Evolutionary conservation across 2,888 invertebrate species (phyloP).

Genomic region (Augochlorella aurata): DNA sequence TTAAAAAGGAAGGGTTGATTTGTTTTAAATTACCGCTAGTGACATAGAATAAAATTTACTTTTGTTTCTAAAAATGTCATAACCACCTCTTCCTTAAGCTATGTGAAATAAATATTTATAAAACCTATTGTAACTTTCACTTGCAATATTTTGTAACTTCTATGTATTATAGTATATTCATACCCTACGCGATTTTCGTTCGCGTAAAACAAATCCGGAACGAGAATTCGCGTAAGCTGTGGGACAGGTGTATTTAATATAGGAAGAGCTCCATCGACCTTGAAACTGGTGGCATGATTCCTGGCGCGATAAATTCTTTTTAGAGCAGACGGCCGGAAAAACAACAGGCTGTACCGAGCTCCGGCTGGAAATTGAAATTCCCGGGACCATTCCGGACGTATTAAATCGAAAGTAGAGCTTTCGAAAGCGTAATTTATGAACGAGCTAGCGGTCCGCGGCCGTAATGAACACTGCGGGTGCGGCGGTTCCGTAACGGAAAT

Average conservation of each 20-base stretch:
- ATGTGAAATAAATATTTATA: too few relatives aligned
- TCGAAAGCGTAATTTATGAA: not conserved
- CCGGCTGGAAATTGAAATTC: not conserved
- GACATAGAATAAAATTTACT: too few relatives aligned
- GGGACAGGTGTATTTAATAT: too few relatives aligned
- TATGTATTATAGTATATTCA: too few relatives aligned
- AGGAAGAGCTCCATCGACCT: not conserved
- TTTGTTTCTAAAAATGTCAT: too few relatives aligned
- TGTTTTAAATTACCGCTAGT: too few relatives aligned
- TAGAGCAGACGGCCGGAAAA: not conserved
- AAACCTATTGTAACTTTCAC: too few relatives aligned
- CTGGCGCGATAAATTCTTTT: not conserved
- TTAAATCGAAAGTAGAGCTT: not conserved
- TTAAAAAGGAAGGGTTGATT: too few relatives aligned
- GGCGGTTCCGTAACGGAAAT: slow-evolving; percentile 21
- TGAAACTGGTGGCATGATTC: not conserved
- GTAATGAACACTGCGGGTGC: not conserved
- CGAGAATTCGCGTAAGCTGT: not conserved
- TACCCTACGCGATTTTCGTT: too few relatives aligned
- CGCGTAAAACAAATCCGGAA: too few relatives aligned
- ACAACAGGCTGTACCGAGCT: not conserved
- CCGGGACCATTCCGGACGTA: not conserved
- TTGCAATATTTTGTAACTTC: too few relatives aligned
- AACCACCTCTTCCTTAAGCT: too few relatives aligned
- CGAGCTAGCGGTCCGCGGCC: not conserved